Evolutionary conservation across 1,140 invertebrate genomes (phyloP).

Genomic region (Dendrolimus kikuchii): DNA sequence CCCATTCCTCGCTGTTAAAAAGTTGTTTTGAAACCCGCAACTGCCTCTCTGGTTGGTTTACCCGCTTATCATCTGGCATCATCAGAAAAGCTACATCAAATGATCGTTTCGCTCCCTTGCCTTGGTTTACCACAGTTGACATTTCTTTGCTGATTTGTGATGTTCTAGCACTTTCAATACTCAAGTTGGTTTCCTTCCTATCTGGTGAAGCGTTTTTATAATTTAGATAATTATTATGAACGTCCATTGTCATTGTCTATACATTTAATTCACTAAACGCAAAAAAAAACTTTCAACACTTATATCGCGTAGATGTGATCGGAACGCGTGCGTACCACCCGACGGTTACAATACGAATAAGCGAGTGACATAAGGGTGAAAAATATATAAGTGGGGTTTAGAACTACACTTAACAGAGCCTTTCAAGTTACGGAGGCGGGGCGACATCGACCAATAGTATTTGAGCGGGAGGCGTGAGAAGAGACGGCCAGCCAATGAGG

Average conservation of each 20-base stretch:
- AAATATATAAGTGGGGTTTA: slow-evolving; percentile 67
- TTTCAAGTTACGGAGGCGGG: slow-evolving; percentile 53
- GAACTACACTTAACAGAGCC: slow-evolving; percentile 60
- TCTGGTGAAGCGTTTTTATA: slow-evolving; percentile 64
- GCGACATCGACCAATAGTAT: slow-evolving; percentile 39
- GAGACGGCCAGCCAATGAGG: slow-evolving; percentile 46
- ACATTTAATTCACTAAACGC: slow-evolving; percentile 52
- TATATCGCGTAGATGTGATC: slow-evolving; percentile 38
- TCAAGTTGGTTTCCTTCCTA: slow-evolving; percentile 50
- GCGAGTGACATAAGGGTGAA: slow-evolving; percentile 55
- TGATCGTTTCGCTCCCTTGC: slow-evolving; percentile 77
- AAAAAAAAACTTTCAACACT: slow-evolving; percentile 61
- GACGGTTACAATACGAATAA: slow-evolving; percentile 54
- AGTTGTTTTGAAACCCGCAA: slow-evolving; percentile 71
- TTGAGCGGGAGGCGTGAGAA: slow-evolving; percentile 46
- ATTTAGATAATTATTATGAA: slow-evolving; percentile 69
- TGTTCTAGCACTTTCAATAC: slow-evolving; percentile 59
- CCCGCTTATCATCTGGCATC: slow-evolving; percentile 86
- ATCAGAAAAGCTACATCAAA: slow-evolving; percentile 92
- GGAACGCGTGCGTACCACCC: slow-evolving; percentile 59
- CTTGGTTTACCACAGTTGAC: slow-evolving; percentile 46
- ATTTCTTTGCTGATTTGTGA: slow-evolving; percentile 47
- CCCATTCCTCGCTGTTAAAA: slow-evolving; percentile 62
- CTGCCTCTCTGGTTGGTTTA: slow-evolving; percentile 77
- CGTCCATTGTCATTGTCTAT: slow-evolving; percentile 72